Evolutionary conservation across 64 coral and sea anemone species (phyloP), one percentile per base, ranked within the genome.

Genomic region (Stichodactyla mertensii): DNA sequence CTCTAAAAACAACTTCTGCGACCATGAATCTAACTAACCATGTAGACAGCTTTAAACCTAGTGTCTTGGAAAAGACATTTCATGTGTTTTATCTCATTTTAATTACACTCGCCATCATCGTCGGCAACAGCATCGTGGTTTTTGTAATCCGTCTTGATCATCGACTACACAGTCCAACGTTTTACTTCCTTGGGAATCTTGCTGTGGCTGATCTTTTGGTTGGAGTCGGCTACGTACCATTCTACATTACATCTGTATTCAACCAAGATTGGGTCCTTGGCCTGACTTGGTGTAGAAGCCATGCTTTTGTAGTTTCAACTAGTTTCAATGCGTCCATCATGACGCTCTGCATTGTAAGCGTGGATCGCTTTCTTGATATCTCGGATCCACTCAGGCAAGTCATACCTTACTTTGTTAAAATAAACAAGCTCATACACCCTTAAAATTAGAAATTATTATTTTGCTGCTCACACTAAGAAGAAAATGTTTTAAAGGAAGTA

Each of bases 171-270:
- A 92, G 87, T 16, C 93, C 93, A 12, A 99, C 97, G 0, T 95
- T 92, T 14, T 95, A 89, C 77, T 95, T 99, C 74, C 86, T 99
- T 4, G 82, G 90, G 20, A 99, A 94, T 53, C 77, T 99, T 5
- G 91, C 93, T 1, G 80, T 71, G 5, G 93, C 97, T 6, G 97
- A 99, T 81, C 67, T 99, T 8, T 81, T 99, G 19, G 87, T 92
- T 9, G 96, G 96, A 7, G 57, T 81, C 11, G 57, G 94, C 26
- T 92, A 92, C 31, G 86, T 90, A 10, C 97, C 97, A 4, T 93
- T 99, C 84, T 95, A 93, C 58, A 87, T 84, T 13, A 81, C 59
- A 15, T 60, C 94, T 64, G 88, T 89, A 8, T 24, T 97, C 4
- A 87, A 92, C 6, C 78, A 85, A 66, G 55, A 83, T 0, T 97